Conservation (phyloP, 2,888 invertebrate species). For the Cosmorhoe ocellata region DNA sequence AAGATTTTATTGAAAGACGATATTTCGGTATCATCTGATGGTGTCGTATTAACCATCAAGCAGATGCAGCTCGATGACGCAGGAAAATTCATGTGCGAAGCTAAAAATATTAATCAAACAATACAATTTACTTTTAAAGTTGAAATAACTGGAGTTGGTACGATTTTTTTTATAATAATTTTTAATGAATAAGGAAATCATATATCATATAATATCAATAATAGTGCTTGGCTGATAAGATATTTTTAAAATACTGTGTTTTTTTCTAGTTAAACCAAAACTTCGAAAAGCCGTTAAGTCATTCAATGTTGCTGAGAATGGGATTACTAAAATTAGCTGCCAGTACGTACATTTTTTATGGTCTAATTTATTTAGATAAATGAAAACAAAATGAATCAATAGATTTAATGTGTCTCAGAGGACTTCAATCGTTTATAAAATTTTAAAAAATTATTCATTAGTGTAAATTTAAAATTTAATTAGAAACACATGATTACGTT, state of each 20-base stretch:
- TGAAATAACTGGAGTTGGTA: constrained; percentile 7
- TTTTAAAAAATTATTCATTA: too few relatives aligned
- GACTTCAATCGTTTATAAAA: too few relatives aligned
- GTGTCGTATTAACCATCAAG: not conserved
- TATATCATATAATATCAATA: too few relatives aligned
- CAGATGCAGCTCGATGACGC: constrained; percentile 4
- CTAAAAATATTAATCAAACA: not conserved
- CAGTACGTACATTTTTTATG: not conserved
- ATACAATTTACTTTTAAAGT: constrained; percentile 6
- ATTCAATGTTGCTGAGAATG: not conserved
- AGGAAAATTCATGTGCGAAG: constrained; percentile 9
- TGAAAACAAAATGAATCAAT: too few relatives aligned
- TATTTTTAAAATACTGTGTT: too few relatives aligned
- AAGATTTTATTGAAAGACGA: not conserved
- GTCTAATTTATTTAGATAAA: not conserved
- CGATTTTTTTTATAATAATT: not conserved
- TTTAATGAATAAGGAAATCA: too few relatives aligned
- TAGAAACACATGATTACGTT: too few relatives aligned
- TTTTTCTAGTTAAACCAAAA: not conserved
- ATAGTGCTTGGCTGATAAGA: too few relatives aligned
- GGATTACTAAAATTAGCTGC: not conserved
- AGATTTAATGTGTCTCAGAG: too few relatives aligned
- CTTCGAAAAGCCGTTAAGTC: not conserved
- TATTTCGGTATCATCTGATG: constrained; percentile 5
- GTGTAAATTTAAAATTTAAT: too few relatives aligned